Evolutionary conservation across 2,113 vertebrate species (phyloP).

Genomic region (Pseudonaja textilis): DNA sequence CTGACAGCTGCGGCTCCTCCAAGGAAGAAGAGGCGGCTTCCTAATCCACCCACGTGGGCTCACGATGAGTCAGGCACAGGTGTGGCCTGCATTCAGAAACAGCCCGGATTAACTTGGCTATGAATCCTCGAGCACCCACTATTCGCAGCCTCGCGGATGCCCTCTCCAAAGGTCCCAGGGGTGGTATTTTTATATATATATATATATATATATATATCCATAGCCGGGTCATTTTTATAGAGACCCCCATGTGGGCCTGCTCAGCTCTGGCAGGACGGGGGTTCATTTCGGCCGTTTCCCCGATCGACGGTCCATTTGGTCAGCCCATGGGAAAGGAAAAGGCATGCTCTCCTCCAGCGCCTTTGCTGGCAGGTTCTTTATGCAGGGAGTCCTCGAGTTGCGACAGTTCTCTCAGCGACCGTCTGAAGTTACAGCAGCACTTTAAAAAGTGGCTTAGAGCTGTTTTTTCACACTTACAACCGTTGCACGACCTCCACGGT

Average conservation of each 20-base stretch:
- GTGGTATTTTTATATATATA: too few relatives aligned
- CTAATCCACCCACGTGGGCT: not conserved
- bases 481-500: too few relatives aligned
- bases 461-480: too few relatives aligned
- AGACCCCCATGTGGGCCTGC: not conserved
- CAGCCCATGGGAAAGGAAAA: constrained; percentile 9
- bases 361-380: constrained; percentile 1
- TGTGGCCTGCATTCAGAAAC: not conserved
- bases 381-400: too few relatives aligned
- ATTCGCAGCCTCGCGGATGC: not conserved
- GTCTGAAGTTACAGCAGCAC: too few relatives aligned
- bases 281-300: not conserved
- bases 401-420: too few relatives aligned
- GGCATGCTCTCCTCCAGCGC: not conserved
- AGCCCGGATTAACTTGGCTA: not conserved
- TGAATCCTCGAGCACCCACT: not conserved
- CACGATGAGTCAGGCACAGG: not conserved
- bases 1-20: not conserved
- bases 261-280: too few relatives aligned
- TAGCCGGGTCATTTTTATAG: too few relatives aligned
- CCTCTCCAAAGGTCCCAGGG: not conserved
- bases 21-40: too few relatives aligned
- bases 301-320: not conserved
- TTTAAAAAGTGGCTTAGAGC: too few relatives aligned
- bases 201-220: too few relatives aligned